Conservation (phyloP, 2,797 vertebrate genomes). For the Sebastolobus alascanus region DNA sequence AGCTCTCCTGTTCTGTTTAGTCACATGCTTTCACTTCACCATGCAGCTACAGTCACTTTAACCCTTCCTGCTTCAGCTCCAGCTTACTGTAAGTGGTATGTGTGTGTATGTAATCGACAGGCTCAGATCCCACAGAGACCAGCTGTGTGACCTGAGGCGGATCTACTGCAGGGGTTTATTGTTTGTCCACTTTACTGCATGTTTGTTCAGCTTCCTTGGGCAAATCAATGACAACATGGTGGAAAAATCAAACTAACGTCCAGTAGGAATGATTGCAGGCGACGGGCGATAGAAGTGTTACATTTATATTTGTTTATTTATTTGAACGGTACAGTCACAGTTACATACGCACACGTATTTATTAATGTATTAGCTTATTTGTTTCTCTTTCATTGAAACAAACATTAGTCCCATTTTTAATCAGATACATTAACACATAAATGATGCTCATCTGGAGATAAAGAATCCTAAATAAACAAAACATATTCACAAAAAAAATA, state of each 20-base stretch:
- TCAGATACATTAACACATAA: background rate
- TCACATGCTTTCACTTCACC: constrained; percentile 29
- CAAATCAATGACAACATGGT: constrained; percentile 64
- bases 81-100: constrained; percentile 17
- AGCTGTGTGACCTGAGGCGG: constrained; percentile 20
- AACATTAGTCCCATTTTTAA: background rate
- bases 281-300: background rate
- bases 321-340: background rate
- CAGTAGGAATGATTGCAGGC: background rate
- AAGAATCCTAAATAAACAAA: background rate
- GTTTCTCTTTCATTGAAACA: background rate
- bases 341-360: background rate
- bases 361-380: background rate
- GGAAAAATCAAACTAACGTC: constrained; percentile 64
- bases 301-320: background rate
- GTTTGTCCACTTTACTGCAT: constrained; percentile 36
- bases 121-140: constrained; percentile 27
- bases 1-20: constrained; percentile 7
- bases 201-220: constrained; percentile 39
- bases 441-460: background rate
- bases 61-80: constrained; percentile 16
- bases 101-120: constrained; percentile 39
- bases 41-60: constrained; percentile 37
- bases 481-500: background rate
- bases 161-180: constrained; percentile 25